A percentile compares a stretch with the other conserved stretches of the same genome.
phyloP scores from a whole-genome alignment of 2,797 vertebrate genomes.

The Nannoperca australis region DNA sequence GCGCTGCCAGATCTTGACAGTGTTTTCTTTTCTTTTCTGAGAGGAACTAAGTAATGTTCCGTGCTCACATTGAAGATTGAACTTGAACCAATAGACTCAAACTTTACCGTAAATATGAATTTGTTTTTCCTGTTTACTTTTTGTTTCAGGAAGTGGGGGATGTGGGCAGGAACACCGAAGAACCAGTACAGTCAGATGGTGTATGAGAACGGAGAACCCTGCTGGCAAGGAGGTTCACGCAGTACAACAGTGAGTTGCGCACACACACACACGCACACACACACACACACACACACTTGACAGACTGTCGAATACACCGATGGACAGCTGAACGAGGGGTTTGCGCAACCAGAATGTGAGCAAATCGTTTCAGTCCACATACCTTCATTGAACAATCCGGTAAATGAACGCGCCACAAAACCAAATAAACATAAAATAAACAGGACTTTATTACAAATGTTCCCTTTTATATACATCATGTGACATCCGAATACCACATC shows the following conservation, averaged over 20 bases:
- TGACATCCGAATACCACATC: not conserved
- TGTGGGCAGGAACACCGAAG: slow-evolving; percentile 71
- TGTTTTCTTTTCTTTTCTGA: slow-evolving; percentile 52
- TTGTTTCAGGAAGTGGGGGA: slow-evolving; percentile 77
- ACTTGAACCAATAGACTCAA: slow-evolving; percentile 8
- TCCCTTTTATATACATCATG: not conserved
- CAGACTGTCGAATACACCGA: too few relatives aligned
- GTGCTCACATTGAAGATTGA: not conserved
- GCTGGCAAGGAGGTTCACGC: slow-evolving; percentile 77
- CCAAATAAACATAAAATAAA: not conserved
- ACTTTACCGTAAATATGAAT: not conserved
- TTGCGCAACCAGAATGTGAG: too few relatives aligned
- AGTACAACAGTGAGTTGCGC: slow-evolving; percentile 74
- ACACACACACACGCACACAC: not conserved
- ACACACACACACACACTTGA: not conserved
- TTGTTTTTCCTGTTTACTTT: not conserved
- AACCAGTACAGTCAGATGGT: slow-evolving; percentile 80
- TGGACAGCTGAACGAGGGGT: too few relatives aligned
- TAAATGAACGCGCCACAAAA: not conserved
- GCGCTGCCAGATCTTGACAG: slow-evolving; percentile 70
- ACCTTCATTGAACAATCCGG: not conserved
- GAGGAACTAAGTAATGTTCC: slow-evolving; percentile 32
- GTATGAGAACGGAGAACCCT: slow-evolving; percentile 78
- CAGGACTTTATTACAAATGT: not conserved
- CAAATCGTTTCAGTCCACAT: not conserved